Percentiles rank a stretch among this genome's conserved stretches.
Evolutionary conservation across 2,797 vertebrate species (phyloP).

Genomic region (Chaetophractus vellerosus): DNA sequence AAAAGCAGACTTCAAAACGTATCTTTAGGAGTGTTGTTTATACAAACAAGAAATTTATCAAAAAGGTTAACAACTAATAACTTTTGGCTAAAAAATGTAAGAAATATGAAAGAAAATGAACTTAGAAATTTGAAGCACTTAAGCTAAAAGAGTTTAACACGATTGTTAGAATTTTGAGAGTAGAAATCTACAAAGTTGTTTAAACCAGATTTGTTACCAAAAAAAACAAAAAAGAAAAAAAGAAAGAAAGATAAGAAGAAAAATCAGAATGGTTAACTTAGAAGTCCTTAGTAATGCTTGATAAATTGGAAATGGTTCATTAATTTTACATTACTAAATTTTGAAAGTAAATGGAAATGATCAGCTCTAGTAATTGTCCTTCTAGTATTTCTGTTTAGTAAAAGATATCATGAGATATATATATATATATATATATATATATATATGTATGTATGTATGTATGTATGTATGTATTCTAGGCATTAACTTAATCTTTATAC

Average conservation of each 20-base stretch:
- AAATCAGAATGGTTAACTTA: neutral
- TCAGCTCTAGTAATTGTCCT: neutral
- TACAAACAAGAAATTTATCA: neutral
- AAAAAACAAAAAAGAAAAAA: neutral
- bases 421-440: neutral
- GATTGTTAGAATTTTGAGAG: neutral
- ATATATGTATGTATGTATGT: neutral
- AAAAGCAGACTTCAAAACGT: neutral
- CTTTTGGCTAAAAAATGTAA: neutral
- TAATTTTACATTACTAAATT: constrained; percentile 21
- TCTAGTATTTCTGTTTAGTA: neutral
- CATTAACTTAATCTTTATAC: neutral
- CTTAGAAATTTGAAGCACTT: neutral
- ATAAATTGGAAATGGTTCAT: neutral
- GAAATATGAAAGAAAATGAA: neutral
- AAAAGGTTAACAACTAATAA: neutral
- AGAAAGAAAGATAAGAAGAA: neutral
- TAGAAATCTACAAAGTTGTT: neutral
- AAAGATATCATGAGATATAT: neutral
- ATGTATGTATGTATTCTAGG: neutral
- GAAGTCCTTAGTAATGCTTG: neutral
- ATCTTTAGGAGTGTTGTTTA: neutral
- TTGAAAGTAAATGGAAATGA: constrained; percentile 13
- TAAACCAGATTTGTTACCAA: neutral
- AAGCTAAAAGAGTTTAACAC: neutral